A percentile compares a stretch with the other conserved stretches of the same genome.
These are phyloP conservation scores for Hesperia comma DNA, from an alignment of 2,888 invertebrate genomes.

Conservation along the genomic window DNA sequence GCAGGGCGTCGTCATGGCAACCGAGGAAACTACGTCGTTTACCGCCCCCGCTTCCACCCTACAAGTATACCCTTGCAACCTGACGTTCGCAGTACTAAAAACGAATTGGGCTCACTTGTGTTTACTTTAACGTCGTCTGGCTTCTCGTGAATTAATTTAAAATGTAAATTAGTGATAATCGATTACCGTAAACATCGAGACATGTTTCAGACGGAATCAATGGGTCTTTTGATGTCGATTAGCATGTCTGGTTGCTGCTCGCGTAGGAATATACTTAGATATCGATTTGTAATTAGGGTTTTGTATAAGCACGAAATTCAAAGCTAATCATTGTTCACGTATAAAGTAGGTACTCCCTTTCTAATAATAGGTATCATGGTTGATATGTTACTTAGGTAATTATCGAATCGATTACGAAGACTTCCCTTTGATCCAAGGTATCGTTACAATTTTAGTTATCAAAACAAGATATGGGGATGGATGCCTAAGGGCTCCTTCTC, in stretches of 20 bases:
- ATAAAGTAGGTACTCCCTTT: too few relatives aligned
- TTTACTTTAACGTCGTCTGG: conserved; percentile 5
- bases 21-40: conserved; percentile 77
- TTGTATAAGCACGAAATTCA: neutral
- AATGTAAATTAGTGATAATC: neutral
- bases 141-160: conserved; percentile 1
- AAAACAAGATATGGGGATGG: conserved; percentile 1
- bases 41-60: conserved; percentile 50
- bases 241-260: conserved; percentile 13
- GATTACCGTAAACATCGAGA: conserved; percentile 10
- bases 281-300: conserved; percentile 26
- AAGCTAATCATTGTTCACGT: neutral
- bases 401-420: neutral
- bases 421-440: neutral
- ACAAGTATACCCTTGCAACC: conserved; percentile 23
- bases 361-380: neutral
- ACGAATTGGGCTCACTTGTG: conserved; percentile 18
- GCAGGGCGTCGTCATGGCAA: conserved; percentile 78
- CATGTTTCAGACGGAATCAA: neutral
- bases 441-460: neutral
- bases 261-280: neutral
- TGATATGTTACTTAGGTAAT: neutral
- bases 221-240: conserved; percentile 12
- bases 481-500: conserved; percentile 49
- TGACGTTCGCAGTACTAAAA: conserved; percentile 23